Conservation (phyloP, 2,888 invertebrate species). For the Siphlonurus alternatus region DNA sequence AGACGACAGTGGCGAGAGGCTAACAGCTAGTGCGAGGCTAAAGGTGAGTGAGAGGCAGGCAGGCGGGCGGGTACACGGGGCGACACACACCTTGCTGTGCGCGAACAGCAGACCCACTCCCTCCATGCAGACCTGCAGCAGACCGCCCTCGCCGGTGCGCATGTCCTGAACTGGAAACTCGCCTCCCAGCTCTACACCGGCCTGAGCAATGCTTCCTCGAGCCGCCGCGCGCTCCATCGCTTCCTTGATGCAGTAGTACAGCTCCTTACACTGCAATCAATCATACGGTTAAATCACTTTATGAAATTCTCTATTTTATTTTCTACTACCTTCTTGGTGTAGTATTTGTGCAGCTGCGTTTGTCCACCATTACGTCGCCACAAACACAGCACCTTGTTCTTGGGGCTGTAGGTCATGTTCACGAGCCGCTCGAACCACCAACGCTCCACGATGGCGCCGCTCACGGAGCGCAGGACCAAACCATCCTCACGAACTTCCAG, state of each 20-base stretch:
- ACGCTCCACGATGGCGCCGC: constrained; percentile 75
- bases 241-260: constrained; percentile 97
- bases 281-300: neutral
- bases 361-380: constrained; percentile 93
- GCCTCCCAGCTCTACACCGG: constrained; percentile 68
- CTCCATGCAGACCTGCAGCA: constrained; percentile 98
- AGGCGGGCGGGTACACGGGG: neutral
- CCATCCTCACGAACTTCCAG: constrained; percentile 96
- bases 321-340: constrained; percentile 78
- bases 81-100: constrained; percentile 87
- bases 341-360: constrained; percentile 93
- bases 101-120: constrained; percentile 97
- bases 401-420: constrained; percentile 99
- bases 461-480: constrained; percentile 60
- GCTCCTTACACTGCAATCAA: constrained; percentile 73
- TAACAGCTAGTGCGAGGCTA: too few relatives aligned
- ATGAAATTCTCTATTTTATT: neutral
- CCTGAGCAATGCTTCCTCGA: constrained; percentile 54
- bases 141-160: constrained; percentile 90
- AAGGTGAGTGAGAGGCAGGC: too few relatives aligned
- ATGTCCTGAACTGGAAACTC: constrained; percentile 99
- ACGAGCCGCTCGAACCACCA: constrained; percentile 99
- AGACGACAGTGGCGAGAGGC: too few relatives aligned
- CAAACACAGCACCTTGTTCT: constrained; percentile 90
- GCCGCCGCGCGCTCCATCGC: constrained; percentile 82